Evolutionary conservation across 2,113 vertebrate genomes (phyloP).

Genomic region (Psammodynastes pulverulentus): DNA sequence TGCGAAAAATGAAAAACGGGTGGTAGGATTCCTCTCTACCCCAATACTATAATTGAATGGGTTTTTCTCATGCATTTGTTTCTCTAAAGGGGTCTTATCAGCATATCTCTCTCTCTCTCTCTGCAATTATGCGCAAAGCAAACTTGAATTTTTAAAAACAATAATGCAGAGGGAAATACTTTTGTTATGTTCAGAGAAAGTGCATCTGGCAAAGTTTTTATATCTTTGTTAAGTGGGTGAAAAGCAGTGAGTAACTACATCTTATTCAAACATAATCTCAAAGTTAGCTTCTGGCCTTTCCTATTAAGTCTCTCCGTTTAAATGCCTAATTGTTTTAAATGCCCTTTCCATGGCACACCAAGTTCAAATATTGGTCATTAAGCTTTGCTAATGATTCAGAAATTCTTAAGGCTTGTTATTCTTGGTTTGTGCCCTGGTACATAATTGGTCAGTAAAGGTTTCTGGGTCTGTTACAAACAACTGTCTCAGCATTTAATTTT

Average conservation of each 20-base stretch:
- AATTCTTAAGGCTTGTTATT: slow-evolving; percentile 55
- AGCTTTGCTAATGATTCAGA: slow-evolving; percentile 49
- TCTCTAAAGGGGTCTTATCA: neutral
- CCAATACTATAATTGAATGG: neutral
- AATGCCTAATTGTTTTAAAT: slow-evolving; percentile 51
- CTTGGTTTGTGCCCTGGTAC: slow-evolving; percentile 40
- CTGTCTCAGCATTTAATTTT: slow-evolving; percentile 4
- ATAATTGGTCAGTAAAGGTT: slow-evolving; percentile 22
- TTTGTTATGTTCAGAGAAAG: neutral
- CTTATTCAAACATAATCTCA: neutral
- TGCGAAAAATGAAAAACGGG: neutral
- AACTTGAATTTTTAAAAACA: neutral
- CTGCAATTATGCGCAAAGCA: neutral
- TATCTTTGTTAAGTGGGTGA: neutral
- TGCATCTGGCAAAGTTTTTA: neutral
- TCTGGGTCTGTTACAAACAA: neutral
- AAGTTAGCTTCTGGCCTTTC: slow-evolving; percentile 16
- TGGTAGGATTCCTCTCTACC: neutral
- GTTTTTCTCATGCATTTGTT: neutral
- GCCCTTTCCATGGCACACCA: neutral
- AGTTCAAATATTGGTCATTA: slow-evolving; percentile 56
- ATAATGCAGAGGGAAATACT: neutral
- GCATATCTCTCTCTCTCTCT: neutral
- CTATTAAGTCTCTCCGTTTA: slow-evolving; percentile 48
- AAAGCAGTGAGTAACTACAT: neutral